Conservation (phyloP, 2,888 invertebrate species). For the Oscheius sp. region DNA sequence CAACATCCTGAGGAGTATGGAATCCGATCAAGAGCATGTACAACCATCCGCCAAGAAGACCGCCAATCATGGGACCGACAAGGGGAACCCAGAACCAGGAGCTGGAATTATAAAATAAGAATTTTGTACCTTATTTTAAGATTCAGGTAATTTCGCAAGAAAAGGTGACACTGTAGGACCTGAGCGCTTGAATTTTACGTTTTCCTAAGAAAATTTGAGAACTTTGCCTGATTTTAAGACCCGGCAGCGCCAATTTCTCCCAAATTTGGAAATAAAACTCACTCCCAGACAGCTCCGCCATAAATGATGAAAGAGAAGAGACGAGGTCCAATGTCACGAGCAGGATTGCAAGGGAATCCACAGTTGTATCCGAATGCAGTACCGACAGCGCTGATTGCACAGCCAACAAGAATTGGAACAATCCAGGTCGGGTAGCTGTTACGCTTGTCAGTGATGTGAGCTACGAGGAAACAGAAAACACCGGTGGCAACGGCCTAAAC, state of each 20-base stretch:
- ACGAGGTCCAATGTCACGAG: conserved; percentile 78
- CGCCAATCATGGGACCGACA: conserved; percentile 77
- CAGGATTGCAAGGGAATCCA: conserved; percentile 79
- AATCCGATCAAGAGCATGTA: conserved; percentile 76
- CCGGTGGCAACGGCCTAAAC: conserved; percentile 70
- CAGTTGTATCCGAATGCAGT: conserved; percentile 77
- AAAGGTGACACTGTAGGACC: too few species aligned
- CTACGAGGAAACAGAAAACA: conserved; percentile 71
- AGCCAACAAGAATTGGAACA: conserved; percentile 59
- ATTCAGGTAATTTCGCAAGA: too few species aligned
- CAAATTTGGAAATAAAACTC: conserved; percentile 38
- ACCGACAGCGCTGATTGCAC: conserved; percentile 61
- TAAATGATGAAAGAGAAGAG: conserved; percentile 76
- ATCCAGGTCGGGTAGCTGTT: conserved; percentile 68
- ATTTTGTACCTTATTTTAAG: background rate
- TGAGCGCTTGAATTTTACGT: too few species aligned
- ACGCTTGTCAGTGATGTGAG: conserved; percentile 69
- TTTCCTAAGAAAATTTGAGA: too few species aligned
- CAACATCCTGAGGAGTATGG: conserved; percentile 75
- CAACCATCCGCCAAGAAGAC: conserved; percentile 72
- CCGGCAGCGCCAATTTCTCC: background rate
- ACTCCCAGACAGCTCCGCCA: conserved; percentile 74
- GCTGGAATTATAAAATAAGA: conserved; percentile 64
- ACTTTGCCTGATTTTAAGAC: too few species aligned
- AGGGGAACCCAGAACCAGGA: conserved; percentile 78